Percentiles rank a stretch among this genome's conserved stretches.
Conservation (phyloP, 2,113 vertebrate genomes). For the Poicephalus meyeri region DNA sequence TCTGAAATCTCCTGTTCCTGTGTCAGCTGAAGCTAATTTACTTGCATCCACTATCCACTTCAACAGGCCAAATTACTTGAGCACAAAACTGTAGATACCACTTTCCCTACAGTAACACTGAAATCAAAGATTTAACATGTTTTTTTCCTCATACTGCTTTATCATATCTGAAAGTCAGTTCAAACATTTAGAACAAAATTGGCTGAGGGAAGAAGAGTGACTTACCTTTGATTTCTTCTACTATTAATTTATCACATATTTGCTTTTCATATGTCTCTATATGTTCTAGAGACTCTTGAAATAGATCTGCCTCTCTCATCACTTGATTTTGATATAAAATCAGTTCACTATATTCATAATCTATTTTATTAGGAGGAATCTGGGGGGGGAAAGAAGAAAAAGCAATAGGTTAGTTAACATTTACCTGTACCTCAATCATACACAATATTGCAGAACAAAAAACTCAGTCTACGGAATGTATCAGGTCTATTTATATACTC, state of each 20-base stretch:
- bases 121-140: background rate
- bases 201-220: background rate
- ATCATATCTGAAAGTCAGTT: background rate
- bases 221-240: constrained; percentile 82
- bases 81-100: background rate
- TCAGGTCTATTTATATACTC: background rate
- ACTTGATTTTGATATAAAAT: constrained; percentile 83
- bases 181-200: background rate
- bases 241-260: constrained; percentile 80
- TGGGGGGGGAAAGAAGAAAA: background rate
- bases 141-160: background rate
- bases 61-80: background rate
- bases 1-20: background rate
- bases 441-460: background rate
- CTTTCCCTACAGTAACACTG: background rate
- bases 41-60: background rate
- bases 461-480: background rate
- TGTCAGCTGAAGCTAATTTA: background rate
- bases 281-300: constrained; percentile 80
- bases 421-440: background rate
- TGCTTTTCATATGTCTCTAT: constrained; percentile 79
- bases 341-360: constrained; percentile 82
- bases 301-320: constrained; percentile 81
- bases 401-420: background rate
- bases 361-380: constrained; percentile 80